phyloP scores from a whole-genome alignment of 2,888 invertebrate genomes.

The Lacanobia oleracea region DNA sequence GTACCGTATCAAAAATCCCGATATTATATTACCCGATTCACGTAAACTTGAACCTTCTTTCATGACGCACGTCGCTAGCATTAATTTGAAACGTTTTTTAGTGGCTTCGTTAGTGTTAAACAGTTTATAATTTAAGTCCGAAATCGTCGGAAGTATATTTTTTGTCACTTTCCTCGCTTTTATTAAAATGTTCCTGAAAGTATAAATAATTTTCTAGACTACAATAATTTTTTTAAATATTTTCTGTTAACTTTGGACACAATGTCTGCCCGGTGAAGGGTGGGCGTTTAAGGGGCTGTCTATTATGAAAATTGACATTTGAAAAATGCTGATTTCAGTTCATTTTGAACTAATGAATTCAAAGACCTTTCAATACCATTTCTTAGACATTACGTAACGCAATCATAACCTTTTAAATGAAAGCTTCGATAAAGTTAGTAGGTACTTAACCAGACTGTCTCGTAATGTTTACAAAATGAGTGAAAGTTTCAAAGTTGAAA shows the following conservation, averaged over 20 bases:
- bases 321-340: conserved; percentile 21
- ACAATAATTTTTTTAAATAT: conserved; percentile 11
- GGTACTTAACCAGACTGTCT: neutral
- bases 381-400: conserved; percentile 4
- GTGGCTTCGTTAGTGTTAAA: conserved; percentile 57
- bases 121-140: conserved; percentile 50
- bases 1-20: conserved; percentile 63
- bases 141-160: conserved; percentile 35
- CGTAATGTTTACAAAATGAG: neutral
- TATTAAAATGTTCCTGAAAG: conserved; percentile 30
- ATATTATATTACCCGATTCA: conserved; percentile 61
- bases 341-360: conserved; percentile 18
- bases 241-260: conserved; percentile 15
- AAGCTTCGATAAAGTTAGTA: neutral
- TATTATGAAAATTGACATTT: conserved; percentile 23
- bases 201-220: conserved; percentile 18
- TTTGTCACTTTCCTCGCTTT: conserved; percentile 21
- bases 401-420: neutral
- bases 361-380: neutral
- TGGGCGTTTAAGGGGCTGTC: neutral
- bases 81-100: conserved; percentile 53
- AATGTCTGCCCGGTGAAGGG: conserved; percentile 12
- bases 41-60: conserved; percentile 37
- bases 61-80: conserved; percentile 40
- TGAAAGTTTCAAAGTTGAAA: neutral